phyloP scores from a whole-genome alignment of 2,797 vertebrate genomes.

The Allobates femoralis region DNA sequence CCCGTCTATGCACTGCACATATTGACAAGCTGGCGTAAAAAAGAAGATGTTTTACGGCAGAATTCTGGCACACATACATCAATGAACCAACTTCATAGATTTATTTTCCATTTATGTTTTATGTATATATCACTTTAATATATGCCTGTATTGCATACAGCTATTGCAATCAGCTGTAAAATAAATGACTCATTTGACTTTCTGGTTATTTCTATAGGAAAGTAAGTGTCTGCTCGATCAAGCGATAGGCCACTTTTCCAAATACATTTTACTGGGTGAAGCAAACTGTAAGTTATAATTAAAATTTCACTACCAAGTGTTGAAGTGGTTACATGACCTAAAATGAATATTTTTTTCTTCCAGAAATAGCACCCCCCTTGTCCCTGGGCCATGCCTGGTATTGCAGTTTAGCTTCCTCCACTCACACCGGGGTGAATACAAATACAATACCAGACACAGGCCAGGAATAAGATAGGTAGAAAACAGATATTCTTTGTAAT shows the following conservation, averaged over 20 bases:
- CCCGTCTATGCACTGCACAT: too few species aligned
- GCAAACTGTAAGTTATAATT: conserved; percentile 70
- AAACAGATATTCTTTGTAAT: background rate
- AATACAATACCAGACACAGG: background rate
- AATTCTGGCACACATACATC: too few species aligned
- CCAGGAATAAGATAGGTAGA: background rate
- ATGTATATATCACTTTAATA: background rate
- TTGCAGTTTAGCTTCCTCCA: background rate
- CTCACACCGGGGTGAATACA: too few species aligned
- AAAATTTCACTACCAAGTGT: background rate
- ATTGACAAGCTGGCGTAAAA: too few species aligned
- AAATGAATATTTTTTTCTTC: background rate
- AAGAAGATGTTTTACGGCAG: too few species aligned
- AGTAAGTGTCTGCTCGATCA: conserved; percentile 72
- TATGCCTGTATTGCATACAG: background rate
- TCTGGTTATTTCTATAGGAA: conserved; percentile 68
- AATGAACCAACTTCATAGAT: too few species aligned
- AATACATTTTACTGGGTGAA: conserved; percentile 76
- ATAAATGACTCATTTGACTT: background rate
- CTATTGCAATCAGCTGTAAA: background rate
- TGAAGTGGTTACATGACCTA: background rate
- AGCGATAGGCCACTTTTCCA: conserved; percentile 71
- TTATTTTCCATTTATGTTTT: too few species aligned
- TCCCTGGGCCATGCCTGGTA: background rate
- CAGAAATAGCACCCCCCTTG: background rate